Base-by-base conservation (phyloP, 2,888 invertebrate genomes). In the Ceramica pisi region DNA sequence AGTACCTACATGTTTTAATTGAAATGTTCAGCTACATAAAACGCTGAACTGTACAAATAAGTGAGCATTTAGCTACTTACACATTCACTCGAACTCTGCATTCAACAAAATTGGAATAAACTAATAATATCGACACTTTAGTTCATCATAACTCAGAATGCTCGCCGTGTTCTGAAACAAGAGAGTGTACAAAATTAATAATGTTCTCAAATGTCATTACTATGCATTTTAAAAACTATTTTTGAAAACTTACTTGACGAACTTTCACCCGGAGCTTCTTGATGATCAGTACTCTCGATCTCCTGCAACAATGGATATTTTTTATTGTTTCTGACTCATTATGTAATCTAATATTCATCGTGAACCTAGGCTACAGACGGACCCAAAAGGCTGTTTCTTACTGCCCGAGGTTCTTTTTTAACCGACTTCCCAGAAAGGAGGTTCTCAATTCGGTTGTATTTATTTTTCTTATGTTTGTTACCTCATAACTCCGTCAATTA, bases 111-210 rank as follows among this genome's bases (percentile, higher is more conserved):
- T 85, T 78, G 82, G 77, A 84, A 87, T 84, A 84, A 72, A 81
- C 80, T 88, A 85, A 82, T 83, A 82, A 84, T 81, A 81, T 84
- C 78, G 70, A 72, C 75, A 84, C 85, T 86, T 87, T 89, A 90
- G 86, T 87, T 90, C 90, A 94, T 95, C 94, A 96, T 95, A 96
- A 94, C 90, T 96, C 95, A 16, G 91, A 91, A 85, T 94, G 95
- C 70, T 90, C 74, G 38, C 87, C 89, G 64, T 90, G 90, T 59
- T 86, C 95, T 95, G 94, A 89, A 93, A 83, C 81, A 84, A 84
- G 83, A 81, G 68, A 59, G 75, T 16, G 57, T 14, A 21, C 1
- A n/a, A 3, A 23, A 50, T 26, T 2, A 23, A 67, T 44, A 8
- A 12, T 44, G 1, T 38, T 38, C n/a, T 44, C 23, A 44, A 59